These are phyloP conservation scores for Mya arenaria DNA, from an alignment of 1,140 invertebrate species.

Conservation along the genomic window DNA sequence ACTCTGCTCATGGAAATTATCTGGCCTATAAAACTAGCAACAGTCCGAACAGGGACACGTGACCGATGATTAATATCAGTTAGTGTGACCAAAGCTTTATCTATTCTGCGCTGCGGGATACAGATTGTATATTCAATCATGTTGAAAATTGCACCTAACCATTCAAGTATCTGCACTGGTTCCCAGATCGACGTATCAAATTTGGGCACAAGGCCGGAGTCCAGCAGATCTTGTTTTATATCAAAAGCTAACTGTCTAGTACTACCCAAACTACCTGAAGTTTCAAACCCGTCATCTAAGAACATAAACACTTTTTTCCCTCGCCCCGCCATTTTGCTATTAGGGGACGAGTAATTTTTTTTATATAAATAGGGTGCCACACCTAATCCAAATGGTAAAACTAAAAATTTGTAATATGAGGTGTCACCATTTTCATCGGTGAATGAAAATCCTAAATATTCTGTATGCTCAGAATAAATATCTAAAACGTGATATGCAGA, in stretches of 20 bases:
- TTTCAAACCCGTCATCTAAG: slow-evolving; percentile 31
- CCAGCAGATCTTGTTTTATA: slow-evolving; percentile 5
- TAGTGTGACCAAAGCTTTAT: not conserved
- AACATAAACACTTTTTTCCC: slow-evolving; percentile 33
- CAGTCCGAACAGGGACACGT: not conserved
- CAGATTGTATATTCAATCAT: not conserved
- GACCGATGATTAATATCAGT: not conserved
- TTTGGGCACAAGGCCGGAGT: slow-evolving; percentile 29
- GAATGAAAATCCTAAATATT: no score
- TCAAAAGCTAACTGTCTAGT: not conserved
- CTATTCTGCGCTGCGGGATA: slow-evolving; percentile 9
- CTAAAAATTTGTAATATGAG: slow-evolving; percentile 37
- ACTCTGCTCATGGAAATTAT: slow-evolving; percentile 31
- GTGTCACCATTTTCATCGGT: not conserved
- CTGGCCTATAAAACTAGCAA: slow-evolving; percentile 18
- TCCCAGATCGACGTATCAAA: slow-evolving; percentile 3
- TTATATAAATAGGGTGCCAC: slow-evolving; percentile 37
- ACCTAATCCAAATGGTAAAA: slow-evolving; percentile 36
- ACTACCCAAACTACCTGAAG: not conserved
- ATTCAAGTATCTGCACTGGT: slow-evolving; percentile 12
- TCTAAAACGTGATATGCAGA: slow-evolving; percentile 45
- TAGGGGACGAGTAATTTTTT: slow-evolving; percentile 26
- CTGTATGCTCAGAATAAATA: not conserved
- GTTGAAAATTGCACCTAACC: not conserved
- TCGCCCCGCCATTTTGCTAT: slow-evolving; percentile 19